Percentiles rank a stretch among this genome's conserved stretches.
These are phyloP conservation scores for Ispidina lecontei DNA, from an alignment of 2,797 vertebrate species.

Conservation along the genomic window DNA sequence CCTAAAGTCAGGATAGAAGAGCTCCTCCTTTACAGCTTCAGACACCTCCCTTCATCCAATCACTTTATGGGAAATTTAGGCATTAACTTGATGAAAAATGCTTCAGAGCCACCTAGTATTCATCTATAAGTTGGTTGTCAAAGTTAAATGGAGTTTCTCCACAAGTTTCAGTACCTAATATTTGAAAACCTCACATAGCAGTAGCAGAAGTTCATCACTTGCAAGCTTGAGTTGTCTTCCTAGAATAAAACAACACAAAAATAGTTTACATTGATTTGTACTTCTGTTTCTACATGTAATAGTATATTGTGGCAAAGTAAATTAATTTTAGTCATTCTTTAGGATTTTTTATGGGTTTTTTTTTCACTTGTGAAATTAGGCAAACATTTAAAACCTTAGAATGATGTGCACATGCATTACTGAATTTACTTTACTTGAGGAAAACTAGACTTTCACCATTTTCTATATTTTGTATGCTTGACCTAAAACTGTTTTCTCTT, in stretches of 20 bases:
- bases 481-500: background rate
- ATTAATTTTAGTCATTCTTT: background rate
- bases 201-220: background rate
- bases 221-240: background rate
- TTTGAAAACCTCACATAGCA: background rate
- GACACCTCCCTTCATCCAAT: background rate
- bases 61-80: background rate
- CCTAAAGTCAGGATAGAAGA: background rate
- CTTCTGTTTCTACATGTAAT: background rate
- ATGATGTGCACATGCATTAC: background rate
- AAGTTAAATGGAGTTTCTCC: background rate
- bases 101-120: background rate
- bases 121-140: background rate
- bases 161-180: background rate
- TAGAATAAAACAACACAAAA: background rate
- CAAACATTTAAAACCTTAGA: background rate
- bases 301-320: background rate
- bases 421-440: background rate
- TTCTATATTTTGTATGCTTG: background rate
- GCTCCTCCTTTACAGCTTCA: background rate
- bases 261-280: background rate
- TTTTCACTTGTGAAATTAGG: background rate
- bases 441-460: background rate
- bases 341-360: accelerated
- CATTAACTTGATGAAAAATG: background rate